Conservation (phyloP, 2,113 vertebrate species). For the Engystomops pustulosus region DNA sequence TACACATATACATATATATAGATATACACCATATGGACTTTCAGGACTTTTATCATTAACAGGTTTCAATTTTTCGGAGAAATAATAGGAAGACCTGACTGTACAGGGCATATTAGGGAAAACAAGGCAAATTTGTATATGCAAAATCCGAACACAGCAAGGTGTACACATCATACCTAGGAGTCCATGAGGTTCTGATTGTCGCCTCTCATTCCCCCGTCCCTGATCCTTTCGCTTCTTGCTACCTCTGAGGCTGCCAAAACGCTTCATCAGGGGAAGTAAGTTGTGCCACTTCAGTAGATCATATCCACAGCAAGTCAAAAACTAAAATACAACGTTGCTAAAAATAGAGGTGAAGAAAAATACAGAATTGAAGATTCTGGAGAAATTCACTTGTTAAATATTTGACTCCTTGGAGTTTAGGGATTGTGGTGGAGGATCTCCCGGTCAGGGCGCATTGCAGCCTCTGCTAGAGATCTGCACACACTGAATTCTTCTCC, state of each 20-base stretch:
- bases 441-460: conserved; percentile 11
- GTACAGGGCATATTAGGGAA: neutral
- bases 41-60: too few relatives aligned
- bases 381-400: conserved; percentile 2
- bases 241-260: conserved; percentile 88
- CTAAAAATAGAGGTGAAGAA: neutral
- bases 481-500: conserved; percentile 57
- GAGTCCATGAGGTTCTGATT: conserved; percentile 81
- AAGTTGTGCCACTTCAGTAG: conserved; percentile 53
- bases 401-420: neutral
- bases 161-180: conserved; percentile 70
- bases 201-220: conserved; percentile 75
- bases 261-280: conserved; percentile 88
- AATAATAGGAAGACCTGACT: neutral
- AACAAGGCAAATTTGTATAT: neutral
- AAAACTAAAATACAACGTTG: neutral
- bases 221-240: conserved; percentile 82
- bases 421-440: neutral
- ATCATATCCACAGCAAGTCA: conserved; percentile 63
- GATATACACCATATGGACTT: too few relatives aligned
- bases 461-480: conserved; percentile 23
- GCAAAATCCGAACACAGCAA: neutral
- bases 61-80: too few relatives aligned
- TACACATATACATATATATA: too few relatives aligned
- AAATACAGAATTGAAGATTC: neutral